Evolutionary conservation across 2,888 invertebrate species (phyloP), one percentile per base, ranked within the genome.

Genomic region (Epinotia bilunana): DNA sequence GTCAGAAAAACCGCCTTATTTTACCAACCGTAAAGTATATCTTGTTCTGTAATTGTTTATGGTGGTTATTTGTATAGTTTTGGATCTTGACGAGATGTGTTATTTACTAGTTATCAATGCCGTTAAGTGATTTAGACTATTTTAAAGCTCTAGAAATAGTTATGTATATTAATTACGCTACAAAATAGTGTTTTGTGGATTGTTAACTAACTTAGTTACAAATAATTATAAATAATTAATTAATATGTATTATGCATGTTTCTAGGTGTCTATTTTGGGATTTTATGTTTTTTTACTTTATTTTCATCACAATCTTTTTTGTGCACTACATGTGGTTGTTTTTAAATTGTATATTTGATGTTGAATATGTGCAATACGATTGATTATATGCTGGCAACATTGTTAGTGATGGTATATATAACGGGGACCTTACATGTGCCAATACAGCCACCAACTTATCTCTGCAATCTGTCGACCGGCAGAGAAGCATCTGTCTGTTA

Each of bases 261-360:
- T 78, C 78, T 86, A 87, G 86, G 87, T 88, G 88, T 83, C 83
- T 88, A 84, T 86, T 85, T 87, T 83, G 74, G 78, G 81, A 79
- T 80, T 86, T 83, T 83, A 78, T 78, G 77, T 79, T 7, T 39
- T 9, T 9, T 39, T 39, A 28, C 73, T 78, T 79, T 82, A 49
- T 82, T 83, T 79, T 81, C 84, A 89, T 89, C 87, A 90, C 88
- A 83, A 79, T 85, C 79, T 78, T 82, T 81, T 82, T 82, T 79
- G 80, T 82, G 85, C 88, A 89, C 87, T 79, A 82, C 82, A 84
- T 85, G 81, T 84, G 80, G 58, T 83, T 87, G 83, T 80, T 81
- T 86, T 82, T 80, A 71, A 82, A 80, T 80, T 78, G 78, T 77
- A 79, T 83, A 78, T 80, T 73, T 80, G 78, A 81, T 84, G 81